phyloP scores from a whole-genome alignment of 1,140 invertebrate species.

The Drosophila saltans region DNA sequence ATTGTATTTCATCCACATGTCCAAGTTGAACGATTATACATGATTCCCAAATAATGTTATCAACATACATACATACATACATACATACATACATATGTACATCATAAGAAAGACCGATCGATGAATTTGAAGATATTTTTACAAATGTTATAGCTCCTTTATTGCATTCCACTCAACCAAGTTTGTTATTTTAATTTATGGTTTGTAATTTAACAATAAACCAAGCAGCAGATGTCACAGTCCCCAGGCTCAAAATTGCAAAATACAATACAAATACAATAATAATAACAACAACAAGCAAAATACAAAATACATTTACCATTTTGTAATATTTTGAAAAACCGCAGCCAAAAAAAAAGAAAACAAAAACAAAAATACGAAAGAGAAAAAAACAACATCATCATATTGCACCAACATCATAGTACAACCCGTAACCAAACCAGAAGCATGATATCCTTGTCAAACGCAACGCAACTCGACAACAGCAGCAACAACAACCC shows the following conservation, averaged over 20 bases:
- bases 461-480: conserved; percentile 49
- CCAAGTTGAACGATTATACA: too few relatives aligned
- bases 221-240: conserved; percentile 45
- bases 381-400: conserved; percentile 25
- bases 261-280: conserved; percentile 14
- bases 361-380: background rate
- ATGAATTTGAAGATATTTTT: background rate
- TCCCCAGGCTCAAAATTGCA: conserved; percentile 16
- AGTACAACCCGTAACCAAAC: conserved; percentile 33
- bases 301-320: conserved; percentile 51
- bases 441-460: conserved; percentile 63
- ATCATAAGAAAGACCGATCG: too few relatives aligned
- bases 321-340: conserved; percentile 76
- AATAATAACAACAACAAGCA: conserved; percentile 39
- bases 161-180: conserved; percentile 29
- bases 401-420: conserved; percentile 29
- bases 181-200: conserved; percentile 77
- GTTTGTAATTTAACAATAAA: conserved; percentile 72
- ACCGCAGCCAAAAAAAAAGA: conserved; percentile 53
- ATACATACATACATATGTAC: too few relatives aligned
- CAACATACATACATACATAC: too few relatives aligned
- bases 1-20: too few relatives aligned
- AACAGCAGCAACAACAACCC: conserved; percentile 31
- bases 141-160: background rate
- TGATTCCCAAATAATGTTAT: too few relatives aligned